These are phyloP conservation scores for Sciurus niger DNA, from an alignment of 2,113 vertebrate genomes.

Conservation along the genomic window DNA sequence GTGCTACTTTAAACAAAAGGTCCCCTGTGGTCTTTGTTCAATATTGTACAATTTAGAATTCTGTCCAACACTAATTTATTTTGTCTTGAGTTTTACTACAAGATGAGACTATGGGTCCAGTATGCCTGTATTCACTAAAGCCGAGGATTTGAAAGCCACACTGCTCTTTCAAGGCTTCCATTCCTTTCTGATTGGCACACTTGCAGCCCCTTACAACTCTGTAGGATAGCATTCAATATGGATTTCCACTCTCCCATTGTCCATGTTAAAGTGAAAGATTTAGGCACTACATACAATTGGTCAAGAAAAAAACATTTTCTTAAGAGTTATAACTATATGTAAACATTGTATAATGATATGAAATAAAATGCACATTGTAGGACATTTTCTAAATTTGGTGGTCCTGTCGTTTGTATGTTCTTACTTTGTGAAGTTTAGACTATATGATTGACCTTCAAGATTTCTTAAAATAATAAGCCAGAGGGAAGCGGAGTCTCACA, in stretches of 20 bases:
- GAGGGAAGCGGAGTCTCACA: neutral
- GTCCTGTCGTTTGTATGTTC: constrained; percentile 85
- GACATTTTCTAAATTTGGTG: constrained; percentile 91
- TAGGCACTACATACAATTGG: constrained; percentile 83
- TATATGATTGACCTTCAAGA: accelerated
- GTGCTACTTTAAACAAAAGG: constrained; percentile 92
- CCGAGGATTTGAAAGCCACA: constrained; percentile 59
- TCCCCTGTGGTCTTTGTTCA: constrained; percentile 79
- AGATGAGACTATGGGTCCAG: constrained; percentile 79
- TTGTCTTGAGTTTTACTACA: constrained; percentile 76
- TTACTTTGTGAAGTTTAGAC: neutral
- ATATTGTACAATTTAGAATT: constrained; percentile 75
- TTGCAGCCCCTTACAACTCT: constrained; percentile 80
- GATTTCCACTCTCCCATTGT: constrained; percentile 81
- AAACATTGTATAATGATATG: constrained; percentile 95
- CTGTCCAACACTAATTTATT: constrained; percentile 86
- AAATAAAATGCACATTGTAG: constrained; percentile 96
- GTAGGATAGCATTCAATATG: constrained; percentile 80
- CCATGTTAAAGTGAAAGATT: constrained; percentile 86
- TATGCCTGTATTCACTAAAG: constrained; percentile 76
- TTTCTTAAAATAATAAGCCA: neutral
- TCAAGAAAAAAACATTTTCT: constrained; percentile 88
- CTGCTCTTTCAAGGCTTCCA: constrained; percentile 52
- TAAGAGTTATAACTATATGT: constrained; percentile 92
- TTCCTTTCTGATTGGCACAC: constrained; percentile 66